Evolutionary conservation across 2,113 vertebrate species (phyloP).

Genomic region (Haliaeetus leucogaster): DNA sequence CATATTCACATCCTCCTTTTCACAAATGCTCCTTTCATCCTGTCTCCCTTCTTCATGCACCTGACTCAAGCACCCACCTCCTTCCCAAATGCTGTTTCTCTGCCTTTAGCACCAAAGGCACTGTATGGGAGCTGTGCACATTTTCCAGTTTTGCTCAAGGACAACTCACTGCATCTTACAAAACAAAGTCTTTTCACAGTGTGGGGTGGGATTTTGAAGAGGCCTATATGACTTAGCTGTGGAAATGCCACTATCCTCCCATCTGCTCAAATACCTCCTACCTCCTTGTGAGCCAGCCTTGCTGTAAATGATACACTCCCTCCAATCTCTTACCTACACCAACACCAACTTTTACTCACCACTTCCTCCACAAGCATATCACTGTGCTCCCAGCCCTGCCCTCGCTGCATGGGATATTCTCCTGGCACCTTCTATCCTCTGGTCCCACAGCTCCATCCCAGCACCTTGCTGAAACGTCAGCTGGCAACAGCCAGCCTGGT

Average conservation of each 20-base stretch:
- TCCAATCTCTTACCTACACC: neutral
- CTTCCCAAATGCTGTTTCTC: neutral
- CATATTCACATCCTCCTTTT: neutral
- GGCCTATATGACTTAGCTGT: conserved; percentile 56
- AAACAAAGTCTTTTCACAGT: neutral
- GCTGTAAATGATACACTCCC: neutral
- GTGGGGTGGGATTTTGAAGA: conserved; percentile 24
- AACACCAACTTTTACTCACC: neutral
- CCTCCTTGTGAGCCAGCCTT: conserved; percentile 23
- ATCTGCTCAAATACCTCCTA: conserved; percentile 46
- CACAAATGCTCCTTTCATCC: neutral
- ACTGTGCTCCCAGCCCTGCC: neutral
- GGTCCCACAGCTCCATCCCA: neutral
- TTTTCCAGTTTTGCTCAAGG: neutral
- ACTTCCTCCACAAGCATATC: neutral
- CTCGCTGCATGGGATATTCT: neutral
- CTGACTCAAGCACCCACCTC: conserved; percentile 2
- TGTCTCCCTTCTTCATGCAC: neutral
- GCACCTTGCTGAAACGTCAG: neutral
- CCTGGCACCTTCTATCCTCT: neutral
- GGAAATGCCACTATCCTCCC: conserved; percentile 53
- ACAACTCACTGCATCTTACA: conserved; percentile 7
- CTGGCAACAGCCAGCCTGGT: neutral
- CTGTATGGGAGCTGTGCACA: neutral
- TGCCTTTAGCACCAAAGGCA: neutral